Evolutionary conservation across 2,113 vertebrate genomes (phyloP).

Genomic region (Argyrosomus japonicus): DNA sequence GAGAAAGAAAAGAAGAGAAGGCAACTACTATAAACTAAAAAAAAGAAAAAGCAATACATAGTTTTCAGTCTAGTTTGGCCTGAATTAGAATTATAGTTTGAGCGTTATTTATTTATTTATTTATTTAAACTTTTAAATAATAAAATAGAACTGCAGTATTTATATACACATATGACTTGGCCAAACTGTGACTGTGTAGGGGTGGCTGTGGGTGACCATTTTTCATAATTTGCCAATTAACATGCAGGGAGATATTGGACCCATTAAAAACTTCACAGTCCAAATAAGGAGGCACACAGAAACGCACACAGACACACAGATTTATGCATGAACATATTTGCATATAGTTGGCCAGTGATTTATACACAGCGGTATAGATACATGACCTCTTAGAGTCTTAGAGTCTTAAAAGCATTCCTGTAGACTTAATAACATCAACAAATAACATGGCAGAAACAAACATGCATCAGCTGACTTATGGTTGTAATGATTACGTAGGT

Average conservation of each 20-base stretch:
- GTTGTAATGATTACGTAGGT: constrained; percentile 58
- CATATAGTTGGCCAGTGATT: constrained; percentile 9
- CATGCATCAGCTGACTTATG: constrained; percentile 45
- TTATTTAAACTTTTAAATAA: constrained; percentile 52
- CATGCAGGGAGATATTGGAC: constrained; percentile 78
- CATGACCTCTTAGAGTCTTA: neutral
- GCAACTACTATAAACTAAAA: constrained; percentile 34
- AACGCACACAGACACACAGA: neutral
- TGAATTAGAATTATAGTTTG: constrained; percentile 59
- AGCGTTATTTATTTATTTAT: constrained; percentile 35
- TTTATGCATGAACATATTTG: neutral
- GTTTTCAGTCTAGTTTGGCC: constrained; percentile 51
- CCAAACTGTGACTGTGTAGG: constrained; percentile 39
- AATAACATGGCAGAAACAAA: constrained; percentile 32
- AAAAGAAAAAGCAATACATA: constrained; percentile 31
- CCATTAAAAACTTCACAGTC: constrained; percentile 70
- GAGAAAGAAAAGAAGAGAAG: constrained; percentile 52
- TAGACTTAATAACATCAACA: constrained; percentile 14
- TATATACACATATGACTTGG: constrained; percentile 55
- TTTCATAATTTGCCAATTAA: constrained; percentile 83
- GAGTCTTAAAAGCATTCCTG: constrained; percentile 11
- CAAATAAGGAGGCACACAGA: constrained; percentile 18
- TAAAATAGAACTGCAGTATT: constrained; percentile 53
- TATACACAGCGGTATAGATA: constrained; percentile 13
- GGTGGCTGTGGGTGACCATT: constrained; percentile 70